Evolutionary conservation across 2,797 vertebrate genomes (phyloP).

Genomic region (Microctenopoma lineatum): DNA sequence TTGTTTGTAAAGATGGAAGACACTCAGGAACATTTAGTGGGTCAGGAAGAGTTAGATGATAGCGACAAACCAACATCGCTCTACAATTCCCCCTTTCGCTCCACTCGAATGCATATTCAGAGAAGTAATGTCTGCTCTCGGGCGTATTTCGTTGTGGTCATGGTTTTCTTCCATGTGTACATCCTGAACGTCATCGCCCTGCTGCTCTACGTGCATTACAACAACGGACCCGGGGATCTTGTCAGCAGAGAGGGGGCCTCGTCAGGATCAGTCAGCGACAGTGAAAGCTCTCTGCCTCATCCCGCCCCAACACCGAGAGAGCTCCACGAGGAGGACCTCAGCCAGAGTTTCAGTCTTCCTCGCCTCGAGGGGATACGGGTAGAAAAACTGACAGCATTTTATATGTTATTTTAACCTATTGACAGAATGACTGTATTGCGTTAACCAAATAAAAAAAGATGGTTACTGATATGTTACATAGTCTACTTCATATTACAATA

Average conservation of each 20-base stretch:
- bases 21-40: slow-evolving; percentile 41
- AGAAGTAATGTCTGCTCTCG: slow-evolving; percentile 91
- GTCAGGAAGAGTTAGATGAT: slow-evolving; percentile 47
- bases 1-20: slow-evolving; percentile 61
- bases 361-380: slow-evolving; percentile 95
- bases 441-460: neutral
- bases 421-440: neutral
- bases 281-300: slow-evolving; percentile 30
- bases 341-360: slow-evolving; percentile 77
- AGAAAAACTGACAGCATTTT: slow-evolving; percentile 23
- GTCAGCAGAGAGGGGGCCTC: slow-evolving; percentile 36
- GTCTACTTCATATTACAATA: no score
- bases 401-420: neutral
- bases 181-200: slow-evolving; percentile 92
- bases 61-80: slow-evolving; percentile 44
- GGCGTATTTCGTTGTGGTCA: slow-evolving; percentile 94
- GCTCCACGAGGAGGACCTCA: slow-evolving; percentile 51
- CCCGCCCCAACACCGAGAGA: slow-evolving; percentile 33
- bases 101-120: slow-evolving; percentile 79
- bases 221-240: slow-evolving; percentile 82
- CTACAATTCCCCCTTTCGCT: slow-evolving; percentile 39
- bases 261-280: slow-evolving; percentile 28
- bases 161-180: slow-evolving; percentile 95
- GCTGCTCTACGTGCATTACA: slow-evolving; percentile 94
- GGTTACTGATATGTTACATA: no score